Conservation (phyloP, 2,113 vertebrate genomes). For the Myiozetetes cayanensis region DNA sequence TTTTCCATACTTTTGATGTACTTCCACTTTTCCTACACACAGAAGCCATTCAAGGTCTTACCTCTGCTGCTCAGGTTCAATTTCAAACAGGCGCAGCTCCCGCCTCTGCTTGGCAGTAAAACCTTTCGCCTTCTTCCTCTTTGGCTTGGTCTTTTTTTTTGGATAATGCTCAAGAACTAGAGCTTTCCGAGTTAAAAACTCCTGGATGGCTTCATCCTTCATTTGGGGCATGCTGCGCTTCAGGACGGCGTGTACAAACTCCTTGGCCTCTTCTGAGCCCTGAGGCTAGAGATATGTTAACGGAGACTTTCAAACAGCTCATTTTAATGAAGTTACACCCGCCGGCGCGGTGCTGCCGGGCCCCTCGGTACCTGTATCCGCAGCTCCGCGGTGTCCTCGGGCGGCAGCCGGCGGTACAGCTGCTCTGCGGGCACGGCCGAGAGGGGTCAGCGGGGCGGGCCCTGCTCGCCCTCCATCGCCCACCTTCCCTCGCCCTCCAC, state of each 20-base stretch:
- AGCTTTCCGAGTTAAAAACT: slow-evolving; percentile 77
- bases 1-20: accelerated
- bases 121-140: slow-evolving; percentile 71
- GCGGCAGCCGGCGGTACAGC: slow-evolving; percentile 26
- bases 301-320: accelerated
- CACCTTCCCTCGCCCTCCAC: not conserved
- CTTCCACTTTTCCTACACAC: not conserved
- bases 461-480: not conserved
- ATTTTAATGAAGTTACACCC: not conserved
- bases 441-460: not conserved
- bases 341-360: accelerated
- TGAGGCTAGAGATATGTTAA: slow-evolving; percentile 44
- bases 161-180: slow-evolving; percentile 77
- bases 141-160: slow-evolving; percentile 58
- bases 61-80: slow-evolving; percentile 85
- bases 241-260: slow-evolving; percentile 83
- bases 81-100: slow-evolving; percentile 80
- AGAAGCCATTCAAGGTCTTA: not conserved
- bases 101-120: slow-evolving; percentile 80
- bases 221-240: slow-evolving; percentile 68
- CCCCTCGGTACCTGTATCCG: slow-evolving; percentile 35
- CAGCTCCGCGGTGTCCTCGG: not conserved
- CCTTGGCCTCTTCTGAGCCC: slow-evolving; percentile 53
- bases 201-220: slow-evolving; percentile 22
- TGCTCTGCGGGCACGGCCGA: not conserved